phyloP scores from a whole-genome alignment of 2,888 invertebrate genomes.

The Apocheima hispidaria region DNA sequence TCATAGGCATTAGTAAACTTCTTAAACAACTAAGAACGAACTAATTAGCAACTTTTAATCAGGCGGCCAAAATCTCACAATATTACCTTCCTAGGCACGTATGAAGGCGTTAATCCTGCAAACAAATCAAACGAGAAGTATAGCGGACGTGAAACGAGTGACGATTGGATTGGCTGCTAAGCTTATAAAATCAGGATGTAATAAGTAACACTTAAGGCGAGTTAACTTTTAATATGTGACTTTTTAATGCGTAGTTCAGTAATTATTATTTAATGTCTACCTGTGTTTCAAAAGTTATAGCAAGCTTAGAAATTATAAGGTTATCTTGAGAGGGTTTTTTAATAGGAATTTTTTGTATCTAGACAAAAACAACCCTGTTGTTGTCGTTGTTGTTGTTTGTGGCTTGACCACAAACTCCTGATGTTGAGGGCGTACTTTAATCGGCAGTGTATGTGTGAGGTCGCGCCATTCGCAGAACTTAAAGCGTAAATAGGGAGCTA shows the following conservation, averaged over 20 bases:
- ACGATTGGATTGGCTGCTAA: conserved; percentile 58
- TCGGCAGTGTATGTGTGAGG: too few relatives aligned
- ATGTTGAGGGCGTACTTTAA: too few relatives aligned
- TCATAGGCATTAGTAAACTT: conserved; percentile 13
- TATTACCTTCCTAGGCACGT: conserved; percentile 48
- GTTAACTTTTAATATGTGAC: conserved; percentile 11
- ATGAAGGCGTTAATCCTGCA: conserved; percentile 54
- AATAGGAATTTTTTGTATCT: too few relatives aligned
- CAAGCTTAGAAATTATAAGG: too few relatives aligned
- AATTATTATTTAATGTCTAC: too few relatives aligned
- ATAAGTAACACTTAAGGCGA: conserved; percentile 45
- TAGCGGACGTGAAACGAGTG: conserved; percentile 63
- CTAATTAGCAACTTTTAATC: conserved; percentile 30
- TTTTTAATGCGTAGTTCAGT: not conserved
- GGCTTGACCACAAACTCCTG: too few relatives aligned
- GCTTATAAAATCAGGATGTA: conserved; percentile 61
- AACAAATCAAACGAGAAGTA: conserved; percentile 65
- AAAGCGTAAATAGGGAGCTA: too few relatives aligned
- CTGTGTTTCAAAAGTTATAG: too few relatives aligned
- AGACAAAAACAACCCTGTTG: too few relatives aligned
- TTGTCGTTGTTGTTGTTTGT: too few relatives aligned
- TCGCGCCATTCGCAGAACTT: too few relatives aligned
- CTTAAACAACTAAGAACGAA: conserved; percentile 16
- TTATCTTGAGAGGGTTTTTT: too few relatives aligned
- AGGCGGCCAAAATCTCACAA: conserved; percentile 22